These are phyloP conservation scores for Amazona guildingii DNA, from an alignment of 2,113 vertebrate genomes.

Conservation along the genomic window DNA sequence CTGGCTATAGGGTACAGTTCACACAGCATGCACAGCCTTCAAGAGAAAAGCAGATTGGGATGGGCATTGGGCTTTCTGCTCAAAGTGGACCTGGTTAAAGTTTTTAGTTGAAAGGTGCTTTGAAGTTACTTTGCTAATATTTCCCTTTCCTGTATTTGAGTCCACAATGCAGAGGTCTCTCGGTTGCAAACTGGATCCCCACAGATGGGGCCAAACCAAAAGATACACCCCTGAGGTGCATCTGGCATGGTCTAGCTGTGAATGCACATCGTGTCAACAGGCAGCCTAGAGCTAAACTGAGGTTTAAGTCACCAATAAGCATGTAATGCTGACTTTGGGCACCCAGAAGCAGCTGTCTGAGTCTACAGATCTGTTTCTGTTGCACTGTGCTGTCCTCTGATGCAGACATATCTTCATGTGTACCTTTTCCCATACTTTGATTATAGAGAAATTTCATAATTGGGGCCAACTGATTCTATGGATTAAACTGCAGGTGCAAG, in stretches of 20 bases:
- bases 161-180: background rate
- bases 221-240: background rate
- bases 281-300: background rate
- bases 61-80: background rate
- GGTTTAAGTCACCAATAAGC: background rate
- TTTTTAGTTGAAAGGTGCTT: background rate
- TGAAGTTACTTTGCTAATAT: background rate
- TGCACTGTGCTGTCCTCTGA: background rate
- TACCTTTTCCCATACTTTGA: background rate
- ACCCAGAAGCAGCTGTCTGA: background rate
- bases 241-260: background rate
- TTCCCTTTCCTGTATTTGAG: background rate
- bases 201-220: background rate
- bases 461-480: background rate
- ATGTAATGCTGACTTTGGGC: too few species aligned
- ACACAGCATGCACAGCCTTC: background rate
- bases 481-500: background rate
- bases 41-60: background rate
- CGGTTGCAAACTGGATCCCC: background rate
- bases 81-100: background rate
- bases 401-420: background rate
- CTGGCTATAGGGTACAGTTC: background rate
- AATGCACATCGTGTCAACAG: background rate
- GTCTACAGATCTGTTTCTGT: background rate
- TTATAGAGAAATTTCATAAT: background rate